Conservation (phyloP, 2,113 vertebrate species). For the Trichechus manatus region DNA sequence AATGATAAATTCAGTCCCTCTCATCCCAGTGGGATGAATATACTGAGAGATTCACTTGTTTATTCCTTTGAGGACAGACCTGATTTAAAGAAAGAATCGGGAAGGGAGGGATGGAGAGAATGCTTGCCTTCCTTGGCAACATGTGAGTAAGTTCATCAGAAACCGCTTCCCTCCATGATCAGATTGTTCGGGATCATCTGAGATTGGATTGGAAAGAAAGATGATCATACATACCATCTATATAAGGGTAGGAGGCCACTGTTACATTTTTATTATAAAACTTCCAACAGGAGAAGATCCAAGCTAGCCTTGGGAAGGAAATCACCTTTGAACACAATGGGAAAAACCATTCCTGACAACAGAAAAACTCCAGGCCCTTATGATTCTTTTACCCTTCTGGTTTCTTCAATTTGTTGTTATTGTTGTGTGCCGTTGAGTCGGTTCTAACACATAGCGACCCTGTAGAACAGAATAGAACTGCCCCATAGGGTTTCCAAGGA, state of each 20-base stretch:
- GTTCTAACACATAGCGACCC: too few species aligned
- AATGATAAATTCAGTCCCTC: neutral
- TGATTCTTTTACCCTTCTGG: neutral
- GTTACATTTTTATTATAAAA: constrained; percentile 22
- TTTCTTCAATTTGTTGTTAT: constrained; percentile 9
- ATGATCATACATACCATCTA: neutral
- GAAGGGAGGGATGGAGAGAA: neutral
- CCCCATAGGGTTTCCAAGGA: too few species aligned
- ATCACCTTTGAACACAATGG: constrained; percentile 18
- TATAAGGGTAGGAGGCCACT: neutral
- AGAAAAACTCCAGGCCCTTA: neutral
- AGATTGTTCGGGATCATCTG: neutral
- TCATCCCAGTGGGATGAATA: neutral
- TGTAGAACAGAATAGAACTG: too few species aligned
- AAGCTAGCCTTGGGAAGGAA: neutral
- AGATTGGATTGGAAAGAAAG: constrained; percentile 4
- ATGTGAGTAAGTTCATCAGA: neutral
- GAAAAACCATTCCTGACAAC: neutral
- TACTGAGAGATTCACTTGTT: neutral
- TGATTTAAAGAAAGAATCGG: neutral
- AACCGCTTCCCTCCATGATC: neutral
- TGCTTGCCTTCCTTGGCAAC: neutral
- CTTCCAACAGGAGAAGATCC: constrained; percentile 48
- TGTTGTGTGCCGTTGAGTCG: too few species aligned
- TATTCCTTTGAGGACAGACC: neutral